Evolutionary conservation across 2,888 invertebrate genomes (phyloP).

Genomic region (Chaetogeoica ovagalla): DNA sequence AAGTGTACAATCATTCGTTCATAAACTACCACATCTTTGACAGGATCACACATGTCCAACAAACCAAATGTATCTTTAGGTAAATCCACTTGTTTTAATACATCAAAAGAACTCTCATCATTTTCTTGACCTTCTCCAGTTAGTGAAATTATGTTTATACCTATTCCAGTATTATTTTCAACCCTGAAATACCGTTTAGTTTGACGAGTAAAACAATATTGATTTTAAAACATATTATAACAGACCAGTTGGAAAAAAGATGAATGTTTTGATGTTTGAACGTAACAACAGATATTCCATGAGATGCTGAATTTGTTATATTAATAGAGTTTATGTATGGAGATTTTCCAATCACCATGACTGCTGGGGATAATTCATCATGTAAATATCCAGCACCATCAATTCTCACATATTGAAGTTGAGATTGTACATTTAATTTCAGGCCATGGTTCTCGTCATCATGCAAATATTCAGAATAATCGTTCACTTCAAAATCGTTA

Average conservation of each 20-base stretch:
- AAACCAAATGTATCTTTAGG: slow-evolving; percentile 92
- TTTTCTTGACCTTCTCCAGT: slow-evolving; percentile 91
- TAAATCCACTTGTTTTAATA: slow-evolving; percentile 76
- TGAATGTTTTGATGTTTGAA: slow-evolving; percentile 74
- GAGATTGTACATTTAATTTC: slow-evolving; percentile 72
- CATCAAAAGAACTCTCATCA: slow-evolving; percentile 84
- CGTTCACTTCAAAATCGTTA: slow-evolving; percentile 83
- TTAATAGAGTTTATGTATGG: slow-evolving; percentile 81
- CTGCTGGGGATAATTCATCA: slow-evolving; percentile 89
- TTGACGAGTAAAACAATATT: slow-evolving; percentile 1
- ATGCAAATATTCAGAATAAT: slow-evolving; percentile 79
- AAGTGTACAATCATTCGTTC: slow-evolving; percentile 91
- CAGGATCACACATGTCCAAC: slow-evolving; percentile 94
- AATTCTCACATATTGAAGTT: slow-evolving; percentile 77
- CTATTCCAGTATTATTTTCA: slow-evolving; percentile 83
- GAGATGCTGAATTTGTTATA: slow-evolving; percentile 81
- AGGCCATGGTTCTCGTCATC: slow-evolving; percentile 78
- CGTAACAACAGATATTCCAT: slow-evolving; percentile 89
- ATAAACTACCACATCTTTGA: slow-evolving; percentile 86
- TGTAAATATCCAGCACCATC: slow-evolving; percentile 93
- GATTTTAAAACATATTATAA: background rate
- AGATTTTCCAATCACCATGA: slow-evolving; percentile 86
- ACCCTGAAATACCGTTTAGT: slow-evolving; percentile 61
- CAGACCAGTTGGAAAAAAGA: slow-evolving; percentile 69
- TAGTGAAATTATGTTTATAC: slow-evolving; percentile 83